Evolutionary conservation across 2,113 vertebrate species (phyloP).

Genomic region (Leucosticte australis): DNA sequence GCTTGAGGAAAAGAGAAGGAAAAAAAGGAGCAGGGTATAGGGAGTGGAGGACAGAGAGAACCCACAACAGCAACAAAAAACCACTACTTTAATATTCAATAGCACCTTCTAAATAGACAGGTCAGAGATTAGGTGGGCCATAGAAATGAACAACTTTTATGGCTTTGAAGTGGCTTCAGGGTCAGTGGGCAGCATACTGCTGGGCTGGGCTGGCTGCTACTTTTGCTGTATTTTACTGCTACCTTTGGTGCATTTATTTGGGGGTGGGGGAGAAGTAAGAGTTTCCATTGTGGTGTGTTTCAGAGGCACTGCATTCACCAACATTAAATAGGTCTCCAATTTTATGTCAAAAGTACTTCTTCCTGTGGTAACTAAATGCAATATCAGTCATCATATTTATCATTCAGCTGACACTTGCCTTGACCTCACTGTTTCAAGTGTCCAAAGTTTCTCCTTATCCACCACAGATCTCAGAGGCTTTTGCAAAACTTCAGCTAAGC

Average conservation of each 20-base stretch:
- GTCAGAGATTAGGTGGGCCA: background rate
- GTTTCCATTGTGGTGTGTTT: background rate
- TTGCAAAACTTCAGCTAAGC: background rate
- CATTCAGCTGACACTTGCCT: background rate
- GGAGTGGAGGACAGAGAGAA: background rate
- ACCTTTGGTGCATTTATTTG: background rate
- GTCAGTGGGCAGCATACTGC: background rate
- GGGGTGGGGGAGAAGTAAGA: background rate
- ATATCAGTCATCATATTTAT: background rate
- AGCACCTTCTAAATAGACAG: background rate
- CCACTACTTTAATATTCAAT: background rate
- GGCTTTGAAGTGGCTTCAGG: background rate
- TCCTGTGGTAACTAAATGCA: background rate
- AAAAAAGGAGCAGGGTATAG: rapidly evolving
- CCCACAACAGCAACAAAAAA: background rate
- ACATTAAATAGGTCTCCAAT: background rate
- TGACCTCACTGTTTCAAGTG: background rate
- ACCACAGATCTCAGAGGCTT: background rate
- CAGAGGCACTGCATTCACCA: background rate
- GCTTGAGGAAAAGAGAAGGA: too few relatives aligned
- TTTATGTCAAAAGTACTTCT: background rate
- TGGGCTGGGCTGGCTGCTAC: background rate
- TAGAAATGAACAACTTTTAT: background rate
- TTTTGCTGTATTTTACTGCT: background rate
- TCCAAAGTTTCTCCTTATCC: background rate